Evolutionary conservation across 2,888 invertebrate species (phyloP), one percentile per base, ranked within the genome.

Genomic region (Hoplodrina blanda): DNA sequence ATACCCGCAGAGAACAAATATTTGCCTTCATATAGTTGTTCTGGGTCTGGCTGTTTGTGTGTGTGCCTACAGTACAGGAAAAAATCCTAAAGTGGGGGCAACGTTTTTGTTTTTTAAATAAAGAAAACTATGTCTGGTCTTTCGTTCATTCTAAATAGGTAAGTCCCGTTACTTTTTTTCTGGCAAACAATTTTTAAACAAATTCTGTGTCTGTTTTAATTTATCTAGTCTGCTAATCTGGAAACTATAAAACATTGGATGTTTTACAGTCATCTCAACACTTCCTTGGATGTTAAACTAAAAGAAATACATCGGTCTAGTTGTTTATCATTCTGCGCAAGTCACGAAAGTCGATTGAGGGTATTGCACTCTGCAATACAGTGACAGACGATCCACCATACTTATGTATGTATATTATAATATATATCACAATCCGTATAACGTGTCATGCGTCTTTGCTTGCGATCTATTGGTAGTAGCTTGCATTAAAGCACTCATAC

Each of bases 311-410:
- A 37, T 20, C 25, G 1, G 52, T 13, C 5, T 46, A 41, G 56
- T 44, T 59, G 67, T 53, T 59, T 67, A 74, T 60, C 59, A 60
- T 55, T 62, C 76, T 76, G 76, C 79, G 79, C 75, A 76, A 69
- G 76, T 79, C 79, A 61, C 66, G 33, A 62, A 52, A 67, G 37
- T 59, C 60, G 60, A 69, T 53, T 10, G 62, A 63, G 76, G 75
- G 75, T 74, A 69, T 79, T 76, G 80, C 79, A 74, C 76, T 44
- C 69, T 41, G 52, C 25, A 25, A 56, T n/a, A 57, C 71, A 19
- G 30, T 76, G 78, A 56, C 49, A 62, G 66, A 67, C 52, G 49
- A 59, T n/a, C 46, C 59, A 17, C 15, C n/a, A n/a, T 50, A 50
- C n/a, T 37, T 57, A 69, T 2, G 25, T 41, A 41, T n/a, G n/a